Conservation (phyloP, 2,888 invertebrate genomes). For the Penaeus monodon region DNA sequence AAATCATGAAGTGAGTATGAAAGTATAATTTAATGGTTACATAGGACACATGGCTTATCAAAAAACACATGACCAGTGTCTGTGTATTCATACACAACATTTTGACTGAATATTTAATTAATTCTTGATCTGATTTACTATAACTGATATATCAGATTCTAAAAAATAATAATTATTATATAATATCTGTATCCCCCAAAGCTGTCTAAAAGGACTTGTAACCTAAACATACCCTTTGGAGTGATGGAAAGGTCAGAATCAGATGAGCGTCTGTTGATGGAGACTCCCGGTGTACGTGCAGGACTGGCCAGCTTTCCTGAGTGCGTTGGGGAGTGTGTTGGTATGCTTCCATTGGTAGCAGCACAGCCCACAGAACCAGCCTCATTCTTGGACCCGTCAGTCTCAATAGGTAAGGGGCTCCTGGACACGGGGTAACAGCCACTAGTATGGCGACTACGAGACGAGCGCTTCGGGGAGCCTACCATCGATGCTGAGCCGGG, state of each 20-base stretch:
- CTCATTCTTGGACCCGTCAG: constrained; percentile 65
- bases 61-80: too few species aligned
- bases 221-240: constrained; percentile 82
- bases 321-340: constrained; percentile 57
- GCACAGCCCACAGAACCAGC: constrained; percentile 67
- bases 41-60: too few species aligned
- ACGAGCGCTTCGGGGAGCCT: constrained; percentile 59
- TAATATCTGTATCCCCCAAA: too few species aligned
- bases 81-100: too few species aligned
- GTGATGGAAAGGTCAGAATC: constrained; percentile 94
- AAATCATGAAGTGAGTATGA: too few species aligned
- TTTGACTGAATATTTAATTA: too few species aligned
- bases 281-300: constrained; percentile 70
- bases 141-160: too few species aligned
- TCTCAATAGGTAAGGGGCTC: constrained; percentile 71
- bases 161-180: not conserved
- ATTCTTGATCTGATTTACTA: too few species aligned
- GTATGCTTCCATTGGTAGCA: constrained; percentile 11
- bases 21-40: too few species aligned
- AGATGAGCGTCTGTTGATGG: constrained; percentile 84
- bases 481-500: constrained; percentile 56
- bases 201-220: too few species aligned
- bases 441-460: constrained; percentile 62
- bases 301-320: constrained; percentile 62
- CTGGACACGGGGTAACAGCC: constrained; percentile 70